Conservation (phyloP, 92 coral and sea anemone genomes). For the Muricea muricata region DNA sequence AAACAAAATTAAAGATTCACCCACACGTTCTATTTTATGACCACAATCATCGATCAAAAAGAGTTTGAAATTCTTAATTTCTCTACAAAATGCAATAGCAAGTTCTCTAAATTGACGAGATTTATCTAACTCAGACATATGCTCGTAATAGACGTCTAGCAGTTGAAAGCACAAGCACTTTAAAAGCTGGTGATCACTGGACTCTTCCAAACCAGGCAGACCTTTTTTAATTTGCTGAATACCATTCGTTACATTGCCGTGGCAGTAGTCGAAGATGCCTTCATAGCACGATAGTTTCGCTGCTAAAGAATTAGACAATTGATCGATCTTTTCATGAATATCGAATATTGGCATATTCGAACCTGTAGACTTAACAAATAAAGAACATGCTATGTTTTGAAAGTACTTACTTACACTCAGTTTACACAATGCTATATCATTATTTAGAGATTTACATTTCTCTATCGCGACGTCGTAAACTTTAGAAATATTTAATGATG, state of each 20-base stretch:
- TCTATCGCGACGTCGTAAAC: slow-evolving; percentile 33
- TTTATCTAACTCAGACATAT: background rate
- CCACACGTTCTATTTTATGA: background rate
- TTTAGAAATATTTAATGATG: background rate
- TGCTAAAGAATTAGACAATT: background rate
- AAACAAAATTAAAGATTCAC: background rate
- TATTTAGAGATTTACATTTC: background rate
- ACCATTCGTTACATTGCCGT: background rate
- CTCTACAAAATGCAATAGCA: background rate
- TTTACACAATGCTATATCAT: background rate
- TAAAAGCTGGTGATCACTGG: background rate
- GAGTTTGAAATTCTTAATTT: background rate
- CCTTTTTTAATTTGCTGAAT: background rate
- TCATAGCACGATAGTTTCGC: too few relatives aligned
- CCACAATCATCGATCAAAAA: background rate
- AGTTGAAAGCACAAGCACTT: background rate
- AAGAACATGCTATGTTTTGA: background rate
- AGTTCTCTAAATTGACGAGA: background rate
- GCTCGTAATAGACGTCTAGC: background rate
- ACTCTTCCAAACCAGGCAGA: background rate
- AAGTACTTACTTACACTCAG: slow-evolving; percentile 27
- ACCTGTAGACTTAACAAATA: background rate
- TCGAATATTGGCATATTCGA: background rate
- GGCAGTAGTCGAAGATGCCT: background rate
- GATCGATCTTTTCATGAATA: background rate